phyloP scores from a whole-genome alignment of 2,113 vertebrate species.

The Tragelaphus imberbis region DNA sequence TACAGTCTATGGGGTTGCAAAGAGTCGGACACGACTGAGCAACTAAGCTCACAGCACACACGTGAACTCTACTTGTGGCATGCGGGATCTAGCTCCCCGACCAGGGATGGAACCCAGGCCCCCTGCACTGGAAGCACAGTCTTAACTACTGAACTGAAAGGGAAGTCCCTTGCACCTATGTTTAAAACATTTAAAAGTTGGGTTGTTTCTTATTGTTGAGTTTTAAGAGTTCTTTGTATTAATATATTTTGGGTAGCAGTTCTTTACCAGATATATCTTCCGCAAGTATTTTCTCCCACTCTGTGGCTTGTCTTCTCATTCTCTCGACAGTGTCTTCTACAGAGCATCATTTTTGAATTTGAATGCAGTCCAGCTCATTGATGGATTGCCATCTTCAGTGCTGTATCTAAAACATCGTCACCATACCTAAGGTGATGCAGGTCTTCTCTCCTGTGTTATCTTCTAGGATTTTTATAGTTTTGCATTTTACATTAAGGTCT shows the following conservation, averaged over 20 bases:
- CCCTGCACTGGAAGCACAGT: neutral
- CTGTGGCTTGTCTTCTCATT: neutral
- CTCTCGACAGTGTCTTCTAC: neutral
- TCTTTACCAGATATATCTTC: neutral
- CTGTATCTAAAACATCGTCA: neutral
- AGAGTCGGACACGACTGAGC: neutral
- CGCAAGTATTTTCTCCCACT: neutral
- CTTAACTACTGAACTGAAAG: neutral
- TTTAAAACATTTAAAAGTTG: neutral
- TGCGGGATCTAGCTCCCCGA: neutral
- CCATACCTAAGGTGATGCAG: neutral
- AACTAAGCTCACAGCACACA: neutral
- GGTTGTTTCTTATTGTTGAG: neutral
- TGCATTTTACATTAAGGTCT: neutral
- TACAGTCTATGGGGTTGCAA: accelerated
- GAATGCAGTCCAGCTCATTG: neutral
- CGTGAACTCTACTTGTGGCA: neutral
- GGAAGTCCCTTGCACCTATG: neutral
- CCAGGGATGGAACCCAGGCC: neutral
- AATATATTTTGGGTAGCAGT: neutral
- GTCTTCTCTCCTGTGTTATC: neutral
- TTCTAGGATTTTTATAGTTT: neutral
- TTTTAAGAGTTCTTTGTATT: neutral
- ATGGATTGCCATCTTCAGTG: neutral
- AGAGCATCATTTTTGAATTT: neutral